Conservation (phyloP, 2,797 vertebrate genomes). For the Gobionotothen gibberifrons region DNA sequence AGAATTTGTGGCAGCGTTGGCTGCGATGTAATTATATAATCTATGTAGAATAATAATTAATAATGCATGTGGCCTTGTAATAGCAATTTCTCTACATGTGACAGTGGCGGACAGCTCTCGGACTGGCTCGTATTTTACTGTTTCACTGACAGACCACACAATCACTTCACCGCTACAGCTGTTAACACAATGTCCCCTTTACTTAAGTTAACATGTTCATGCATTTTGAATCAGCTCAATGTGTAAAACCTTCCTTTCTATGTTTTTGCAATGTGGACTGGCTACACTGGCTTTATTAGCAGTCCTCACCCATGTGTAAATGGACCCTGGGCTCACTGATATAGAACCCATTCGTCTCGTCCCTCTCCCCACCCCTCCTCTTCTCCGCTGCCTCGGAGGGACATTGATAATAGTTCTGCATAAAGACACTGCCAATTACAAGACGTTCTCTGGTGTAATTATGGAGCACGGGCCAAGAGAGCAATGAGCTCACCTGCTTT, state of each 20-base stretch:
- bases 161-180: slow-evolving; percentile 23
- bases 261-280: slow-evolving; percentile 41
- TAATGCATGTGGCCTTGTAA: slow-evolving; percentile 42
- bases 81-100: slow-evolving; percentile 29
- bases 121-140: slow-evolving; percentile 4
- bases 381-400: slow-evolving; percentile 74
- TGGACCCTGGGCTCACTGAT: slow-evolving; percentile 70
- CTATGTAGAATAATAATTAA: slow-evolving; percentile 33
- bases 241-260: slow-evolving; percentile 52
- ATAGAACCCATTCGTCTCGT: slow-evolving; percentile 58
- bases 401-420: slow-evolving; percentile 83
- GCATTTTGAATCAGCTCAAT: slow-evolving; percentile 55
- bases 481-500: slow-evolving; percentile 64
- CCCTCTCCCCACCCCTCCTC: slow-evolving; percentile 42
- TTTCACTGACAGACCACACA: slow-evolving; percentile 18
- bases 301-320: slow-evolving; percentile 72
- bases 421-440: slow-evolving; percentile 85
- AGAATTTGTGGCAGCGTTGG: slow-evolving; percentile 19
- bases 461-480: slow-evolving; percentile 74
- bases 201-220: slow-evolving; percentile 59
- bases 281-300: slow-evolving; percentile 62
- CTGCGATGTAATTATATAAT: slow-evolving; percentile 27
- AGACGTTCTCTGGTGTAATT: slow-evolving; percentile 80
- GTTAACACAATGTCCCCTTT: slow-evolving; percentile 32
- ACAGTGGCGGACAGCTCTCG: slow-evolving; percentile 18